phyloP scores from a whole-genome alignment of 2,113 vertebrate genomes.

The Elanus axillaris region DNA sequence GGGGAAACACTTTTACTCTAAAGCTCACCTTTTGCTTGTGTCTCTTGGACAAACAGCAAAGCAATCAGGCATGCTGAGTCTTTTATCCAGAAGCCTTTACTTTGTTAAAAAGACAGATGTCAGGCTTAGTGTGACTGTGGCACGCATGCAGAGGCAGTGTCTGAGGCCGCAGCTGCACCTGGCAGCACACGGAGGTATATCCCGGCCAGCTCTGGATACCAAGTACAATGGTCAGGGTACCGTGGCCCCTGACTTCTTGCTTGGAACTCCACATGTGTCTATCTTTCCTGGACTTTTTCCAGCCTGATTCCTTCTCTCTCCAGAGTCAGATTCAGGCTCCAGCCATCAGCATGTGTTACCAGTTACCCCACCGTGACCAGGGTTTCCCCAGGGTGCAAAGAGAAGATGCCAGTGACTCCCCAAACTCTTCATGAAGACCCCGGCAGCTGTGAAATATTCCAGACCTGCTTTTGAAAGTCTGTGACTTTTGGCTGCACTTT shows the following conservation, averaged over 20 bases:
- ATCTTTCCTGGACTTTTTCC: neutral
- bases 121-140: neutral
- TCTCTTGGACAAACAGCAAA: neutral
- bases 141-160: neutral
- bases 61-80: neutral
- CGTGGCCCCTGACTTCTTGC: neutral
- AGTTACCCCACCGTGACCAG: neutral
- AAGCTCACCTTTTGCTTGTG: neutral
- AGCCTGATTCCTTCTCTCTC: neutral
- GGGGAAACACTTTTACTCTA: neutral
- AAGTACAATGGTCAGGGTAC: neutral
- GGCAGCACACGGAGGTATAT: neutral
- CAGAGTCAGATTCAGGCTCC: neutral
- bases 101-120: neutral
- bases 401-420: neutral
- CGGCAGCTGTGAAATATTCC: neutral
- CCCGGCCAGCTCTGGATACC: neutral
- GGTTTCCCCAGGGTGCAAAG: neutral
- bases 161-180: neutral
- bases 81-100: neutral
- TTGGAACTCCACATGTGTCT: accelerated
- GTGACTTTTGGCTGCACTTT: neutral
- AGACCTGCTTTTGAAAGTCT: neutral
- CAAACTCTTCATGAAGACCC: neutral
- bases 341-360: accelerated